Conservation (phyloP, 2,113 vertebrate genomes). For the Callipepla squamata region DNA sequence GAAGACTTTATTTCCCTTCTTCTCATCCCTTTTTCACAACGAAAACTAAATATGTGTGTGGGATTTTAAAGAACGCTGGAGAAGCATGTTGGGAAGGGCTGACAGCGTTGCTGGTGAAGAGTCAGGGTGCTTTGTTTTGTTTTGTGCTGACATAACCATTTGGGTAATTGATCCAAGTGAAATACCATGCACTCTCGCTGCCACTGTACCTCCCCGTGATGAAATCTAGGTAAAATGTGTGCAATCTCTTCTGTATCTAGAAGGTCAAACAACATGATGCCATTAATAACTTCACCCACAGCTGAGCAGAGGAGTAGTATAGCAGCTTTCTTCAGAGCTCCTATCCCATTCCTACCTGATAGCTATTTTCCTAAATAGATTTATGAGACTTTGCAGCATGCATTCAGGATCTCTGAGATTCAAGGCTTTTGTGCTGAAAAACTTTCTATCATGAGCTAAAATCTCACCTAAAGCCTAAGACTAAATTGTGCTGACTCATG, state of each 20-base stretch:
- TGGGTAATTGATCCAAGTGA: not conserved
- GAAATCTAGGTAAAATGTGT: slow-evolving; percentile 26
- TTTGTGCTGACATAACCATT: not conserved
- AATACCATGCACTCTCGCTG: not conserved
- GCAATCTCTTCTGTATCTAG: not conserved
- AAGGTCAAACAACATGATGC: not conserved
- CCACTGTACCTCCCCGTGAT: not conserved
- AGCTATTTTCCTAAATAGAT: not conserved
- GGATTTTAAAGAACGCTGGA: not conserved
- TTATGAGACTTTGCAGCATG: not conserved
- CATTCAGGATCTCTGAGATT: not conserved
- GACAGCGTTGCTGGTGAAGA: not conserved
- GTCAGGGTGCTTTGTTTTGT: not conserved
- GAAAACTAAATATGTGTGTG: not conserved
- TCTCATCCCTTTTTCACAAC: accelerated
- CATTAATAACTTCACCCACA: not conserved
- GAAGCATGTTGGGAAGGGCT: not conserved
- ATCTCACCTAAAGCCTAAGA: not conserved
- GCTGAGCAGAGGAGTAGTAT: not conserved
- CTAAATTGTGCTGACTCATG: not conserved
- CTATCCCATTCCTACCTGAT: not conserved
- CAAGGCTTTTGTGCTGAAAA: not conserved
- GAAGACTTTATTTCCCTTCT: not conserved
- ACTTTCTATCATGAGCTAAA: not conserved
- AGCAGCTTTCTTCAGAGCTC: not conserved